Conservation (phyloP, 2,113 vertebrate species). For the Dendropsophus ebraccatus region DNA sequence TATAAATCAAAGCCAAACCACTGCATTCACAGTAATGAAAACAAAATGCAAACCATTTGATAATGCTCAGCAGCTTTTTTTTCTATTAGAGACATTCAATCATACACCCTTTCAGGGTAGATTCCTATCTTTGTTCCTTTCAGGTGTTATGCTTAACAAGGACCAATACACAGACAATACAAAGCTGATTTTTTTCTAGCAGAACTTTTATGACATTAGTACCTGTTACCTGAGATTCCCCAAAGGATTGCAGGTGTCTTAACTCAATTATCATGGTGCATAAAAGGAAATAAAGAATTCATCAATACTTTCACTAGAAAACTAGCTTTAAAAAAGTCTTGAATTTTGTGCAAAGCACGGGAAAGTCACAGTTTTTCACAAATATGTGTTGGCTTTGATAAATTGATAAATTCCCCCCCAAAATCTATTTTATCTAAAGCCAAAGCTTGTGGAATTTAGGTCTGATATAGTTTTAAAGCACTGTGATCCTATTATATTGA, state of each 20-base stretch:
- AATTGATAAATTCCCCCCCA: too few relatives aligned
- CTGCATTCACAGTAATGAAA: slow-evolving; percentile 1
- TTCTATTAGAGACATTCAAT: neutral
- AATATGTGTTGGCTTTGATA: too few relatives aligned
- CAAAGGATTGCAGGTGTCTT: neutral
- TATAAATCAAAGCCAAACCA: slow-evolving; percentile 24
- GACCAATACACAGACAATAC: neutral
- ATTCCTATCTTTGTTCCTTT: neutral
- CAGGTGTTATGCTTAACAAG: neutral
- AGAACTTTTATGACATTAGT: neutral
- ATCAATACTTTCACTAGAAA: too few relatives aligned
- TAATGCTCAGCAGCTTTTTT: neutral
- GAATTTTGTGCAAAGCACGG: too few relatives aligned
- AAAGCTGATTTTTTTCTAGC: neutral
- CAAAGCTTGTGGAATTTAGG: neutral
- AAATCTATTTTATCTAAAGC: neutral
- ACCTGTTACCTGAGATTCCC: neutral
- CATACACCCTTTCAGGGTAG: neutral
- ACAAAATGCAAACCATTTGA: neutral
- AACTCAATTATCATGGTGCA: neutral
- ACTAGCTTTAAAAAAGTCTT: too few relatives aligned
- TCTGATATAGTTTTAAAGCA: neutral
- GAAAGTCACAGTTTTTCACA: too few relatives aligned
- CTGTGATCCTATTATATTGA: neutral
- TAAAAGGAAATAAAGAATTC: too few relatives aligned